Conservation (phyloP, 2,797 vertebrate genomes). For the Alectoris magna region DNA sequence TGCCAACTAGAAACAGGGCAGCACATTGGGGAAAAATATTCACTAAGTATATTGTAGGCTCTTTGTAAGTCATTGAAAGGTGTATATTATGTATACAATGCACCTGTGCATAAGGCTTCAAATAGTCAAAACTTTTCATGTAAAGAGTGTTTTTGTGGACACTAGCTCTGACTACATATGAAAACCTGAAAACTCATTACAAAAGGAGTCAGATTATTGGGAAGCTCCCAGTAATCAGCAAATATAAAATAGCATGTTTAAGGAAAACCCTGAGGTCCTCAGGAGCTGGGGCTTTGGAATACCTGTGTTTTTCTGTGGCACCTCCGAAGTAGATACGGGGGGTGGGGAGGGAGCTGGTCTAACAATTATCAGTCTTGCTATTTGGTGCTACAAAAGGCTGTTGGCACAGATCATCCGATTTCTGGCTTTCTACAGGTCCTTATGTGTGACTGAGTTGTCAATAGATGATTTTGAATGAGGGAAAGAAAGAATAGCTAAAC, state of each 20-base stretch:
- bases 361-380: not conserved
- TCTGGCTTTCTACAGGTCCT: not conserved
- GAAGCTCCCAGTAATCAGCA: not conserved
- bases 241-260: not conserved
- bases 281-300: not conserved
- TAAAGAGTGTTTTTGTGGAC: too few relatives aligned
- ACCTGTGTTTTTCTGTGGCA: not conserved
- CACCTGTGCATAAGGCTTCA: not conserved
- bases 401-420: accelerated
- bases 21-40: not conserved
- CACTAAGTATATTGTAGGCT: accelerated
- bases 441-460: not conserved
- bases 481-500: not conserved
- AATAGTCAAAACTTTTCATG: not conserved
- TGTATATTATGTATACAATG: not conserved
- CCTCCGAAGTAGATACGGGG: not conserved
- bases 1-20: not conserved
- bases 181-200: not conserved
- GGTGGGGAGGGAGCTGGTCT: not conserved
- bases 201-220: not conserved
- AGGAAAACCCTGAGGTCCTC: not conserved
- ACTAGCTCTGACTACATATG: not conserved
- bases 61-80: not conserved
- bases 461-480: not conserved
- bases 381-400: not conserved